Evolutionary conservation across 2,888 invertebrate genomes (phyloP), one percentile per base, ranked within the genome.

Genomic region (Polydrusus cervinus): DNA sequence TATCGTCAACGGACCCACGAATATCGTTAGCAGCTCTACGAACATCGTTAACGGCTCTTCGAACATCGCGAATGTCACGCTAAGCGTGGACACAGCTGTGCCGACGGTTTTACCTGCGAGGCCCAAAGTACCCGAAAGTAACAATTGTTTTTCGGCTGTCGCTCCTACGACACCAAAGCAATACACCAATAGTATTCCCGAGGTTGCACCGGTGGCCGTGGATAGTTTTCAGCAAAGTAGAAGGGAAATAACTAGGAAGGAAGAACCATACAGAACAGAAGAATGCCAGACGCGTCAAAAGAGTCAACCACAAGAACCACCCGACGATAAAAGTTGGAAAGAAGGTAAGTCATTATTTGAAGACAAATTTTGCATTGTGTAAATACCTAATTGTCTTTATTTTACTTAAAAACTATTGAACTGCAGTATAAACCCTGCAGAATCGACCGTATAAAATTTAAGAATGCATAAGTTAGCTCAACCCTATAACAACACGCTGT

Each of bases 41-140:
- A 53, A 49, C 57, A 53, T 43, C 71, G 18, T 18, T 1, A 83
- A 82, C 80, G 82, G 82, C 75, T 80, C 82, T 55, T 75, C 78
- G 30, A 78, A 55, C 68, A 71, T 68, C 70, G 78, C 80, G 45
- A 80, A 81, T 71, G 80, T 83, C 71, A 78, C 82, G 61, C 79
- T 86, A 60, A 85, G 84, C 79, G 83, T 87, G 74, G 87, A 87
- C 67, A 86, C 87, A 47, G 86, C 85, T 18, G 79, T 85, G 69
- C 87, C 87, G 14, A 87, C 87, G 40, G 86, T 87, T n/a, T 79
- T 86, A 67, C 79, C 85, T 13, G 82, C 85, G 6, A 85, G 86
- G 79, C 82, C 85, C 45, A 85, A 84, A 40, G 61, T 60, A 30
- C 71, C 75, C 64, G 71, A 77, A 11, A 66, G 38, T 69, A 69